Evolutionary conservation across 2,113 vertebrate species (phyloP).

Genomic region (Colius striatus): DNA sequence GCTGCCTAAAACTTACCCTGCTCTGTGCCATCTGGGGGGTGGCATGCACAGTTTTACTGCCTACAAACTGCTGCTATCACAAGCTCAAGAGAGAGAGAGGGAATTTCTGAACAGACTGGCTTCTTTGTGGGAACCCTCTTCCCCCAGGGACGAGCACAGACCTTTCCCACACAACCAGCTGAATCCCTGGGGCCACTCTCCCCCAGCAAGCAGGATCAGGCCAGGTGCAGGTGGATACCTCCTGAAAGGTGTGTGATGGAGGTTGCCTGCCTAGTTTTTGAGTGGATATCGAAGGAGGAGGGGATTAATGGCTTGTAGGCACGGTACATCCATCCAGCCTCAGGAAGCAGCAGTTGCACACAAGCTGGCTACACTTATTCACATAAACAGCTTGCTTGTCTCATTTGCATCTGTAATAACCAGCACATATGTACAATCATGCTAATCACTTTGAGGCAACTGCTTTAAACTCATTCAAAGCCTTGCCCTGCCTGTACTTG

Average conservation of each 20-base stretch:
- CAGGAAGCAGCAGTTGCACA: not conserved
- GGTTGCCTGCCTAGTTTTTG: not conserved
- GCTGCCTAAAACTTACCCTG: not conserved
- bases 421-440: not conserved
- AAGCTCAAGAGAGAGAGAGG: not conserved
- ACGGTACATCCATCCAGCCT: not conserved
- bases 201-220: not conserved
- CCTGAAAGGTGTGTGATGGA: not conserved
- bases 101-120: not conserved
- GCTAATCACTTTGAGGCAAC: not conserved
- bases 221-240: not conserved
- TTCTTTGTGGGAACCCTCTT: not conserved
- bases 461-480: conserved; percentile 22
- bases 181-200: not conserved
- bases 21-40: not conserved
- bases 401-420: conserved; percentile 46
- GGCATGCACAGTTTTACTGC: not conserved
- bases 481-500: not conserved
- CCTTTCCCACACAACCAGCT: not conserved
- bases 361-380: not conserved
- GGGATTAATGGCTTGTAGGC: not conserved
- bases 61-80: not conserved
- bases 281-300: not conserved
- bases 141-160: not conserved
- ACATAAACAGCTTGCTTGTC: not conserved